Percentiles rank a stretch among this genome's conserved stretches.
Conservation (phyloP, 2,888 invertebrate genomes). For the Eubasilissa splendida region DNA sequence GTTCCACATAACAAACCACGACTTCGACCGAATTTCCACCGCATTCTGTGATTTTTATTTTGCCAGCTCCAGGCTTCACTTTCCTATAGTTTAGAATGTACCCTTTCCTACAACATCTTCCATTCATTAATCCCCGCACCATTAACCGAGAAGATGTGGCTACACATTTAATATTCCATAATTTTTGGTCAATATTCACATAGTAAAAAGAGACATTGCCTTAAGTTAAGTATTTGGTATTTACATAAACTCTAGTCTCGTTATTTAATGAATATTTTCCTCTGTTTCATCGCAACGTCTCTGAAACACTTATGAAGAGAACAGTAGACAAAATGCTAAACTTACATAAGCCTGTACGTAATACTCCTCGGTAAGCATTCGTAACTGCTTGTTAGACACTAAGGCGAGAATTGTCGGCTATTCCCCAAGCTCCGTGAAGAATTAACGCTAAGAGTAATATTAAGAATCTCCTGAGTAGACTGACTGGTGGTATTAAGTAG, state of each 20-base stretch:
- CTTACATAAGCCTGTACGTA: slow-evolving; percentile 36
- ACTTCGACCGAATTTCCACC: too few relatives aligned
- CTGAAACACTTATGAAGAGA: slow-evolving; percentile 9
- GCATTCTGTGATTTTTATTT: too few relatives aligned
- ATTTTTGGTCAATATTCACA: background rate
- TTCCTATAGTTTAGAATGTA: too few relatives aligned
- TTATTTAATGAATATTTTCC: slow-evolving; percentile 12
- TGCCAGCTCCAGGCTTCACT: too few relatives aligned
- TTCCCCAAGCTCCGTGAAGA: background rate
- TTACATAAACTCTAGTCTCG: background rate
- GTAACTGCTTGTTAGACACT: slow-evolving; percentile 32
- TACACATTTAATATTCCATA: background rate
- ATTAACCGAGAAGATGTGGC: too few relatives aligned
- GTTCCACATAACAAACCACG: too few relatives aligned
- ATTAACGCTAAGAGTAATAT: slow-evolving; percentile 22
- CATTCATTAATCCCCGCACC: too few relatives aligned
- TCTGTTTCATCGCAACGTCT: slow-evolving; percentile 9
- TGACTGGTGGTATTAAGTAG: background rate
- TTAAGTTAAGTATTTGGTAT: background rate
- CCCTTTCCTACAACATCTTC: too few relatives aligned
- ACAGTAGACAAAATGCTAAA: slow-evolving; percentile 28
- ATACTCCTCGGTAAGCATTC: slow-evolving; percentile 22
- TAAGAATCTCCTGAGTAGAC: slow-evolving; percentile 10
- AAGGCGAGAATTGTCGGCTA: slow-evolving; percentile 33
- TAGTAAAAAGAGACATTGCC: background rate